Base-by-base conservation (phyloP, 2,888 invertebrate genomes). In the Pseudoips prasinana region DNA sequence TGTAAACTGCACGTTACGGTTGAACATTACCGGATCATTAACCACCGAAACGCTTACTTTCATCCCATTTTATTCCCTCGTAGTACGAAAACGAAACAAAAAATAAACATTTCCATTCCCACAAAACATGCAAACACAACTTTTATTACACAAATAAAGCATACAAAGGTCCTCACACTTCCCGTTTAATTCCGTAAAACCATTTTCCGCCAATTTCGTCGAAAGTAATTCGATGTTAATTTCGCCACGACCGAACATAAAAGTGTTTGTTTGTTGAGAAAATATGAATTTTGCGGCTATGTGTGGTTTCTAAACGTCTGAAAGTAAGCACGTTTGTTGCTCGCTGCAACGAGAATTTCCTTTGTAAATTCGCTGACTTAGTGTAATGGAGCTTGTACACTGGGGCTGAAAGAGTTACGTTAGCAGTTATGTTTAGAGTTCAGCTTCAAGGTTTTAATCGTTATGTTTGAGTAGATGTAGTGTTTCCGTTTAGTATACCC, bases 291-390 rank as follows among this genome's bases (percentile, higher is more conserved):
- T 14, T 3, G 14, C 14, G 2, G 14, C 14, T n/a, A n/a, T n/a
- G 5, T 14, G 5, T 5, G 14, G 14, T 14, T 14, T 14, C 14
- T 14, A 14, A 14, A 5, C 14, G 14, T 14, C 20, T 30, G 28
- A 40, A 53, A 53, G 45, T 54, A 46, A 60, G 43, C 39, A 39
- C 39, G 34, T 29, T 33, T 22, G 17, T 29, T 32, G 44, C 29
- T 33, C 37, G 43, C 34, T 59, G 64, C 52, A 64, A 26, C 42
- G 42, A 31, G 53, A 59, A 60, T 59, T 64, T 60, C 48, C 54
- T 61, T 61, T 61, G 56, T 55, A 46, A 58, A 57, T 51, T 50
- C 39, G 44, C 43, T 30, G 35, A 47, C 51, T 55, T 46, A 39
- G 25, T 35, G 8, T 57, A 48, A 58, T 33, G 46, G 34, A 2